Percentiles rank a stretch among this genome's conserved stretches.
phyloP scores from a whole-genome alignment of 2,797 vertebrate genomes.

The Gouania willdenowi region DNA sequence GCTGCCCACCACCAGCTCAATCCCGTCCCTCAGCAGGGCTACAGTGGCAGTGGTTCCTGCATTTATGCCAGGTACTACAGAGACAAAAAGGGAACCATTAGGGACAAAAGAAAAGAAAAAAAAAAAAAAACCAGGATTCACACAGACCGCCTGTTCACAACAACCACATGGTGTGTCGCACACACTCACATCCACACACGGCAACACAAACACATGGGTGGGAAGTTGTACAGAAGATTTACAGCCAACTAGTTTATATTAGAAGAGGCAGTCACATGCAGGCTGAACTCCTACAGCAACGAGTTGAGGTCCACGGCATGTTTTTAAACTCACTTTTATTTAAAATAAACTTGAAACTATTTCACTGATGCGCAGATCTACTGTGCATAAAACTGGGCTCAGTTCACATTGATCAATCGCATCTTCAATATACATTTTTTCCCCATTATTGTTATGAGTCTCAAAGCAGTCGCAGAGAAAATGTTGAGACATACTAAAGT shows the following conservation, averaged over 20 bases:
- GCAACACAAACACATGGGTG: constrained; percentile 36
- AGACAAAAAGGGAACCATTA: constrained; percentile 49
- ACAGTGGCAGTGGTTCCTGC: constrained; percentile 94
- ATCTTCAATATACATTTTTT: too few species aligned
- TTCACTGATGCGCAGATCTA: constrained; percentile 4
- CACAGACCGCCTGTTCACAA: constrained; percentile 21
- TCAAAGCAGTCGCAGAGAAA: too few species aligned
- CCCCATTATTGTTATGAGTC: too few species aligned
- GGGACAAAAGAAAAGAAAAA: constrained; percentile 17
- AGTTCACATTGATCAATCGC: too few species aligned
- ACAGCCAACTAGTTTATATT: constrained; percentile 26
- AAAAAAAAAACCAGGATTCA: constrained; percentile 4
- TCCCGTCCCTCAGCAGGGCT: constrained; percentile 90
- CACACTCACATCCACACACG: constrained; percentile 33
- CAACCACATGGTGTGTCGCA: constrained; percentile 28
- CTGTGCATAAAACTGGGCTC: constrained; percentile 1
- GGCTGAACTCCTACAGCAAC: constrained; percentile 37
- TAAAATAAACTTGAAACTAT: constrained; percentile 6
- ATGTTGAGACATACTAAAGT: too few species aligned
- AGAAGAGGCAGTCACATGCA: constrained; percentile 58
- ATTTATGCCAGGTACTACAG: constrained; percentile 57
- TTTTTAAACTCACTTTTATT: constrained; percentile 11
- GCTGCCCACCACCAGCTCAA: constrained; percentile 94
- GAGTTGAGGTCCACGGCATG: constrained; percentile 24
- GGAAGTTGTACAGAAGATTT: constrained; percentile 20